Percentiles rank a stretch among this genome's conserved stretches.
Conservation (phyloP, 2,797 vertebrate genomes). For the Ctenopoma multispine region DNA sequence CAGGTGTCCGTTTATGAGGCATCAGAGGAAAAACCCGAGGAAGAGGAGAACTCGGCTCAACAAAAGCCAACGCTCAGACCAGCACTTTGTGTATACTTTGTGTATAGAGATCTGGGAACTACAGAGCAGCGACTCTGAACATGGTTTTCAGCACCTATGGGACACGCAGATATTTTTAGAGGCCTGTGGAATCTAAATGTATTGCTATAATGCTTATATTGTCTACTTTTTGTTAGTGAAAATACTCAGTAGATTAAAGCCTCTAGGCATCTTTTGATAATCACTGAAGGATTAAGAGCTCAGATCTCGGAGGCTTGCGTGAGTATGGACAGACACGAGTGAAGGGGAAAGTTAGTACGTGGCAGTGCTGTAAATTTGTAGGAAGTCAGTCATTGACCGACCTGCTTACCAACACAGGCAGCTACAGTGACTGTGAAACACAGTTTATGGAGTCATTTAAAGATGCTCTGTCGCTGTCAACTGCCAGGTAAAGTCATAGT, state of each 20-base stretch:
- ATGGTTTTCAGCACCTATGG: background rate
- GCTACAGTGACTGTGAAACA: too few relatives aligned
- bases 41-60: conserved; percentile 3
- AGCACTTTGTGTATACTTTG: background rate
- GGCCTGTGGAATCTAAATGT: background rate
- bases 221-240: background rate
- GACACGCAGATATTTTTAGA: background rate
- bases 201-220: background rate
- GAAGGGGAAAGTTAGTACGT: background rate
- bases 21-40: background rate
- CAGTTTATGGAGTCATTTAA: too few relatives aligned
- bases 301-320: background rate
- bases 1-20: too few relatives aligned
- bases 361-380: background rate
- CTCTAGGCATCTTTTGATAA: background rate
- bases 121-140: background rate
- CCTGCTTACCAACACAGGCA: too few relatives aligned
- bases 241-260: background rate
- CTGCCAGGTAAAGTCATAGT: too few relatives aligned
- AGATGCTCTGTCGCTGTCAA: too few relatives aligned
- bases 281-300: background rate
- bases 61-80: background rate
- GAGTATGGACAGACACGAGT: too few relatives aligned
- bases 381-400: background rate
- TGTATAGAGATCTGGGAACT: background rate